Percentiles rank a stretch among this genome's conserved stretches.
Conservation (phyloP, 2,888 invertebrate genomes). For the Tenthredo scrophulariae region DNA sequence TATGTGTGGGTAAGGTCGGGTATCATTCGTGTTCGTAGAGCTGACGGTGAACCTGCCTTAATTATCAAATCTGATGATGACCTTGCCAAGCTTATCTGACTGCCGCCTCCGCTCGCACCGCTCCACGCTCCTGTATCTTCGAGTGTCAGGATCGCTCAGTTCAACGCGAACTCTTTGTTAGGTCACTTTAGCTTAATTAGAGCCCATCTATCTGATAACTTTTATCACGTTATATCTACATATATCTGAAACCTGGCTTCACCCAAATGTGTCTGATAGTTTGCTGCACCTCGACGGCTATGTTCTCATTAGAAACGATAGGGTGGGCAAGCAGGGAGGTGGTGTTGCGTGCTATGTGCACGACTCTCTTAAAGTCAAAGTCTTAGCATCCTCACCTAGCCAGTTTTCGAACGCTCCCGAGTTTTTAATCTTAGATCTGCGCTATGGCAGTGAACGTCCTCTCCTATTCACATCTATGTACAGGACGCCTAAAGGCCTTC, state of each 20-base stretch:
- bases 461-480: not conserved
- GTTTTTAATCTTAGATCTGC: not conserved
- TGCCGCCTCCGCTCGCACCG: not conserved
- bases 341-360: conserved; percentile 40
- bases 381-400: not conserved
- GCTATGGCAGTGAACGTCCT: not conserved
- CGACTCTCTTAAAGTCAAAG: conserved; percentile 1
- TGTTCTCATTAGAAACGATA: conserved; percentile 14
- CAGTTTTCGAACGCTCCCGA: not conserved
- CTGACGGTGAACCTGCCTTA: not conserved
- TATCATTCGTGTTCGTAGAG: not conserved
- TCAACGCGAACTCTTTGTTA: no score
- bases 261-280: not conserved
- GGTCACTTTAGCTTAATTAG: no score
- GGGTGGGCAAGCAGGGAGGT: conserved; percentile 3
- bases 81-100: not conserved
- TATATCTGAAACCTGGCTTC: conserved; percentile 43
- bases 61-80: not conserved
- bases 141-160: not conserved
- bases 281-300: not conserved
- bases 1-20: conserved; percentile 3
- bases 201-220: no score
- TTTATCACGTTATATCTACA: no score
- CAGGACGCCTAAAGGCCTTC: not conserved
- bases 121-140: not conserved